Base-by-base conservation (phyloP, 2,888 invertebrate species). In the Caenorhabditis doughertyi region DNA sequence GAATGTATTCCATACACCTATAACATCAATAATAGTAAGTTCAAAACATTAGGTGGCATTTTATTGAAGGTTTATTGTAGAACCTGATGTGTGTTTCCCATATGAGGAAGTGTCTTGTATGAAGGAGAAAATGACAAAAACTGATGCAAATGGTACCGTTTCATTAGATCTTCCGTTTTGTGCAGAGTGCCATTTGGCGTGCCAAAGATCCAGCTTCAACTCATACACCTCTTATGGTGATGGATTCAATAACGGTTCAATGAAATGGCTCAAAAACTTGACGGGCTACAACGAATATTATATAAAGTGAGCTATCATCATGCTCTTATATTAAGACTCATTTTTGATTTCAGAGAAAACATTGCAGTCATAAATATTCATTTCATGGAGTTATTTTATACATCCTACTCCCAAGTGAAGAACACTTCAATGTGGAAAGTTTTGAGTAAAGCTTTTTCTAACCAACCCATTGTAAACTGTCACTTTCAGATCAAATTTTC, bases 151-250 rank as follows among this genome's bases (percentile, higher is more conserved):
- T 60, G 80, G 79, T 0, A 73, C 81, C 13, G 70, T 51, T 8
- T 56, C 49, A 11, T 35, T 76, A 21, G 65, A 79, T 16, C 21
- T 83, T 27, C 83, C 83, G 9, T 21, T 65, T n/a, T 83, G 83
- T 49, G 35, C 44, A 0, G 79, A 83, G 9, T 79, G 79, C 29
- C 58, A 64, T 8, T 35, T 79, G 21, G 83, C 72, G 9, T 83
- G 83, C 56, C 65, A 79, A 35, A 74, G 84, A 18, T 84, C 83
- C 77, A 83, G 83, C 18, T 90, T 85, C 77, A 84, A 85, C 47
- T 76, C 87, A 0, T 88, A 83, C 67, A 89, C 88, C 42, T 90
- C 90, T 2, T 90, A 90, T 72, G 84, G 87, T 3, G 71, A 84
- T 29, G 89, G 87, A 4, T 89, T 88, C 84, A 81, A 85, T 21